A percentile compares a stretch with the other conserved stretches of the same genome.
Evolutionary conservation across 2,113 vertebrate genomes (phyloP).

Genomic region (Chaetodon auriga): DNA sequence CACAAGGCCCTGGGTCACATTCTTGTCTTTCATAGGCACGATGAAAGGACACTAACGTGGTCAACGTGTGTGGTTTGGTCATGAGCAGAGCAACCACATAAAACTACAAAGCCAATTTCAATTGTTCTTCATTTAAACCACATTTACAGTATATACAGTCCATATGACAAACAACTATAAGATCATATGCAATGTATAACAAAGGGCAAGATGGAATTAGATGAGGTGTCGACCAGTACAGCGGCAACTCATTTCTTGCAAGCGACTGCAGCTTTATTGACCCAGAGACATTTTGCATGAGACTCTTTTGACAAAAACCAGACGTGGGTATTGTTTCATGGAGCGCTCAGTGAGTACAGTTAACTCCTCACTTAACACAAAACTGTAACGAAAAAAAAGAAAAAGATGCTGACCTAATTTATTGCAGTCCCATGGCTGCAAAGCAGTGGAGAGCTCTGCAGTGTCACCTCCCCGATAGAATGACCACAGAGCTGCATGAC

Average conservation of each 20-base stretch:
- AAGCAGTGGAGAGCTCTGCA: conserved; percentile 21
- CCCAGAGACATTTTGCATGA: conserved; percentile 29
- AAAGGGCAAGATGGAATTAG: not conserved
- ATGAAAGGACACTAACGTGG: conserved; percentile 8
- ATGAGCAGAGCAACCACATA: not conserved
- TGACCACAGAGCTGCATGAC: conserved; percentile 31
- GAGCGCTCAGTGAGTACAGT: not conserved
- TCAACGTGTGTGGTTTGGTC: not conserved
- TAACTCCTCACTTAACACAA: conserved; percentile 23
- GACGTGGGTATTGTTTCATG: conserved; percentile 16
- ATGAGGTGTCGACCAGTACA: conserved; percentile 1
- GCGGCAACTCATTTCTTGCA: conserved; percentile 14
- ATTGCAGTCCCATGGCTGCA: not conserved
- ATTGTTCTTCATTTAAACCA: not conserved
- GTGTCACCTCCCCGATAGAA: not conserved
- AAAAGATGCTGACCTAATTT: conserved; percentile 14
- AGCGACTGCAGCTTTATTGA: conserved; percentile 23
- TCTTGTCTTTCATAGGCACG: conserved; percentile 21
- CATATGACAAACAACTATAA: not conserved
- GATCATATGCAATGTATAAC: conserved; percentile 1
- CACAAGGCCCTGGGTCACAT: conserved; percentile 10
- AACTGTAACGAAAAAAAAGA: conserved; percentile 1
- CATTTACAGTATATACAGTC: not conserved
- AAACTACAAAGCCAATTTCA: not conserved
- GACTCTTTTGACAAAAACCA: conserved; percentile 7